phyloP scores from a whole-genome alignment of 2,888 invertebrate species.

The Anodontia alba region DNA sequence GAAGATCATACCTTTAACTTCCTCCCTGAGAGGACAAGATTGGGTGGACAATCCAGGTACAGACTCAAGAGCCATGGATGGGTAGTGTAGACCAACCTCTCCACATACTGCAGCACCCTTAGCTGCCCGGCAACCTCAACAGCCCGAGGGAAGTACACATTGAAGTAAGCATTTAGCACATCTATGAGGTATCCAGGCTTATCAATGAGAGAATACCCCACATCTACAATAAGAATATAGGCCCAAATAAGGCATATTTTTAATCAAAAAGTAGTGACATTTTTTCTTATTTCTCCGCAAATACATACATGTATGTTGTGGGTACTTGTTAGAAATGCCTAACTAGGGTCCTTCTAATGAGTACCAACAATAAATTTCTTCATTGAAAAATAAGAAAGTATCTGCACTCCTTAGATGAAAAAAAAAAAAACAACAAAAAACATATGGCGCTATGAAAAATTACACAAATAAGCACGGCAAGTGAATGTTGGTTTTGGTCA shows the following conservation, averaged over 20 bases:
- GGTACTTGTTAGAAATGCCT: too few relatives aligned
- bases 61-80: conserved; percentile 82
- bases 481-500: too few relatives aligned
- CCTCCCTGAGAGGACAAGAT: conserved; percentile 64
- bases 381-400: too few relatives aligned
- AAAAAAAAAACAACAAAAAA: too few relatives aligned
- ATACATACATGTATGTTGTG: background rate
- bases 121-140: conserved; percentile 63
- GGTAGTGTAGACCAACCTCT: conserved; percentile 80
- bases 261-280: too few relatives aligned
- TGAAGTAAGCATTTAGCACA: conserved; percentile 80
- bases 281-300: background rate
- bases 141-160: conserved; percentile 79
- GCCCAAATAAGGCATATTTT: too few relatives aligned
- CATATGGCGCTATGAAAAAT: too few relatives aligned
- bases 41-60: conserved; percentile 80
- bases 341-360: too few relatives aligned
- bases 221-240: conserved; percentile 63
- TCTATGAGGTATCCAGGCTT: conserved; percentile 74
- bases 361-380: too few relatives aligned
- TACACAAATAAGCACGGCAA: too few relatives aligned
- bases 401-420: too few relatives aligned
- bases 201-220: conserved; percentile 73
- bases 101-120: conserved; percentile 67
- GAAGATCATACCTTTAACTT: conserved; percentile 52